Evolutionary conservation across 2,113 vertebrate genomes (phyloP).

Genomic region (Caranx ignobilis): DNA sequence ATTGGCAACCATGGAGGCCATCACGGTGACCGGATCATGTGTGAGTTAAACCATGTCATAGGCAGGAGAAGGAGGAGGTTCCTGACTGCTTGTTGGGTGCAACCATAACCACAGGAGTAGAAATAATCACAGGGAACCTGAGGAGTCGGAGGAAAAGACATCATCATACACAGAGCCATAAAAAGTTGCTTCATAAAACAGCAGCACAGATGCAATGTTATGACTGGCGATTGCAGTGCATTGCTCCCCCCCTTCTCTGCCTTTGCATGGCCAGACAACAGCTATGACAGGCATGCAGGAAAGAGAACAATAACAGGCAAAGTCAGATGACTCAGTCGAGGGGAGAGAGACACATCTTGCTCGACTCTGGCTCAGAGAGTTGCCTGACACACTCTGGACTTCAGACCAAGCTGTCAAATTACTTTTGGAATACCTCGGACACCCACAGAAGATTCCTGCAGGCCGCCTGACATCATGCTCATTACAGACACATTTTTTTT

Average conservation of each 20-base stretch:
- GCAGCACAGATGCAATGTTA: constrained; percentile 16
- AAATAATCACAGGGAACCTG: constrained; percentile 57
- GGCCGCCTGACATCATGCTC: constrained; percentile 50
- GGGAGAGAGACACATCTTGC: constrained; percentile 32
- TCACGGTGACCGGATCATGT: constrained; percentile 79
- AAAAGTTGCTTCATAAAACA: constrained; percentile 21
- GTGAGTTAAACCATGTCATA: constrained; percentile 78
- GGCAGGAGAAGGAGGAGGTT: constrained; percentile 42
- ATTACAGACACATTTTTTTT: constrained; percentile 50
- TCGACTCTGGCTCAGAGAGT: constrained; percentile 23
- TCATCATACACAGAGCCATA: constrained; percentile 3
- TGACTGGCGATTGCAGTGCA: neutral
- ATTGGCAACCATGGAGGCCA: constrained; percentile 90
- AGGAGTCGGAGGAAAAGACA: constrained; percentile 16
- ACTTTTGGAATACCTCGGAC: constrained; percentile 52
- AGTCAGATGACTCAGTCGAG: constrained; percentile 58
- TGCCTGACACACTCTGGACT: constrained; percentile 30
- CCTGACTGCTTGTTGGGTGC: constrained; percentile 55
- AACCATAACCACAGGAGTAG: constrained; percentile 37
- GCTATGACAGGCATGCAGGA: constrained; percentile 77
- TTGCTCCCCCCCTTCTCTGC: constrained; percentile 21
- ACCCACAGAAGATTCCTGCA: constrained; percentile 54
- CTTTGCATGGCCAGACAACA: constrained; percentile 62
- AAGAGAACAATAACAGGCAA: constrained; percentile 65
- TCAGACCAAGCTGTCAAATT: constrained; percentile 55